A percentile compares a stretch with the other conserved stretches of the same genome.
phyloP scores from a whole-genome alignment of 2,797 vertebrate genomes.

The Nyctalus aviator region DNA sequence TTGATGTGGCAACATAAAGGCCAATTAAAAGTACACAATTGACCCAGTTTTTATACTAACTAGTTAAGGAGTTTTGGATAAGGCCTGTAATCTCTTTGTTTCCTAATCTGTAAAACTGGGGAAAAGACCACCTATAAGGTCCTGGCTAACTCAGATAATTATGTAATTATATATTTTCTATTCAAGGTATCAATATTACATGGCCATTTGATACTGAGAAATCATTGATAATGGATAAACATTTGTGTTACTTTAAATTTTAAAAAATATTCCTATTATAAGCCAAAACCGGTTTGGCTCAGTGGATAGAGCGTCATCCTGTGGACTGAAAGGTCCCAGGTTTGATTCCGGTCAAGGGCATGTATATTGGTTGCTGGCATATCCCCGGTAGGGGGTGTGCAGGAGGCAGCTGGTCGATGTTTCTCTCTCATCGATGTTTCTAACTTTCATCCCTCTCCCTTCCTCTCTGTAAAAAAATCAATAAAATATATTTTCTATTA shows the following conservation, averaged over 20 bases:
- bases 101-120: background rate
- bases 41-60: background rate
- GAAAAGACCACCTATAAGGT: conserved; percentile 9
- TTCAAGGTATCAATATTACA: conserved; percentile 14
- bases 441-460: too few species aligned
- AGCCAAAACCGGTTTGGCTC: too few species aligned
- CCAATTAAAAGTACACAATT: background rate
- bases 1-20: background rate
- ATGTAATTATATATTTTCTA: conserved; percentile 47
- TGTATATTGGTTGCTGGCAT: too few species aligned
- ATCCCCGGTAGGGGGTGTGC: too few species aligned
- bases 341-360: too few species aligned
- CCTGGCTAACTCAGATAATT: background rate
- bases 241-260: conserved; percentile 23
- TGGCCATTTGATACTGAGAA: conserved; percentile 19
- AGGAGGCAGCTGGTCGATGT: too few species aligned
- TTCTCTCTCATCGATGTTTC: too few species aligned
- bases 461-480: too few species aligned
- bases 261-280: background rate
- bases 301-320: too few species aligned
- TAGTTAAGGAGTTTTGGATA: conserved; percentile 36
- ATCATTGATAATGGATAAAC: conserved; percentile 21
- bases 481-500: background rate
- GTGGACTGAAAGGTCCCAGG: too few species aligned
- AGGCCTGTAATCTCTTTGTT: conserved; percentile 42